These are phyloP conservation scores for Artibeus lituratus DNA, from an alignment of 2,797 vertebrate genomes.

Conservation along the genomic window DNA sequence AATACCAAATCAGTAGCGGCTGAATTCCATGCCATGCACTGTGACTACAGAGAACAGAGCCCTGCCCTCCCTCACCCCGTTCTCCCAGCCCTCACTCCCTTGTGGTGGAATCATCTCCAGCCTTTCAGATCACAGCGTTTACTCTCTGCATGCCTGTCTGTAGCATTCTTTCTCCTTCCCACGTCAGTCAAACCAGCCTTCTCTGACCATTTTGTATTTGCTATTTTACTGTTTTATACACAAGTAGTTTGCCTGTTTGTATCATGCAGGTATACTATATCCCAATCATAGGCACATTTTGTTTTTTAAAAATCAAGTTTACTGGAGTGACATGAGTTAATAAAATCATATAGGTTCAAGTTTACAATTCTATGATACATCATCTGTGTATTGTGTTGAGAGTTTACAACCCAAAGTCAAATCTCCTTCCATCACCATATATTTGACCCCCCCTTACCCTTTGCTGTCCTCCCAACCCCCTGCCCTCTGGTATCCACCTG, in stretches of 20 bases:
- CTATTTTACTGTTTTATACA: not conserved
- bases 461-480: not conserved
- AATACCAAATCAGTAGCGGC: not conserved
- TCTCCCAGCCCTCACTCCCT: too few species aligned
- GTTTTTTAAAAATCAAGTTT: not conserved
- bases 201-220: not conserved
- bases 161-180: not conserved
- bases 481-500: not conserved
- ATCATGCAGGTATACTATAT: not conserved
- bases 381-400: not conserved
- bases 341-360: not conserved
- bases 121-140: not conserved
- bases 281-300: not conserved
- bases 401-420: not conserved
- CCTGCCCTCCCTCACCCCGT: not conserved
- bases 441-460: not conserved
- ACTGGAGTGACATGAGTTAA: not conserved
- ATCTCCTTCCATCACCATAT: not conserved
- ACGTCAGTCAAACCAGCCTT: not conserved
- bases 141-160: accelerated
- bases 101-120: not conserved
- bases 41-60: not conserved
- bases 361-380: not conserved
- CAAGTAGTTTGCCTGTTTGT: not conserved
- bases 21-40: not conserved